Conservation (phyloP, 2,888 invertebrate genomes). For the Sepiola atlantica region DNA sequence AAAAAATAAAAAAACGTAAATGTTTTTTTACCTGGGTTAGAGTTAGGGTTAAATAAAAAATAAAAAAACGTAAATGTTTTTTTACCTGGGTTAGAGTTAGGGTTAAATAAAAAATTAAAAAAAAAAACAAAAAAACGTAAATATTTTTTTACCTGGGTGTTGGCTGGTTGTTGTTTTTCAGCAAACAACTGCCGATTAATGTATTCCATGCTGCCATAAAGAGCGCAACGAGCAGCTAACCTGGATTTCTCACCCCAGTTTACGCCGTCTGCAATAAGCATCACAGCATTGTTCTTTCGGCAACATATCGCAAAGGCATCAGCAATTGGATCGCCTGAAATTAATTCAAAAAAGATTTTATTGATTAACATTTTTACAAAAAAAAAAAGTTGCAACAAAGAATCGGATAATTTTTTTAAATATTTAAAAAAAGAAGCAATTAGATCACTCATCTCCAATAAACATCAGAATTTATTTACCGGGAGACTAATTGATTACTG, state of each 20-base stretch:
- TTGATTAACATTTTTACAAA: not conserved
- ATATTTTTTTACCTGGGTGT: conserved; percentile 75
- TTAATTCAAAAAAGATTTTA: conserved; percentile 53
- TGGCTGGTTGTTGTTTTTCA: conserved; percentile 68
- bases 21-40: too few species aligned
- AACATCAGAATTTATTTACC: too few species aligned
- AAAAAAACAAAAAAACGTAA: too few species aligned
- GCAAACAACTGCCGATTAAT: conserved; percentile 78
- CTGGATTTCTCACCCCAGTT: conserved; percentile 93
- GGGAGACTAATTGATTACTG: too few species aligned
- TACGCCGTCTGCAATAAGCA: conserved; percentile 90
- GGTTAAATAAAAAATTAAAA: too few species aligned
- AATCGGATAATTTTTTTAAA: not conserved
- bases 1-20: too few species aligned
- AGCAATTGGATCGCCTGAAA: conserved; percentile 88
- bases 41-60: too few species aligned
- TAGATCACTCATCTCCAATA: too few species aligned
- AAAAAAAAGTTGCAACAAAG: not conserved
- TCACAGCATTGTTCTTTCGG: conserved; percentile 81
- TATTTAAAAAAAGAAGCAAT: too few species aligned
- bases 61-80: too few species aligned
- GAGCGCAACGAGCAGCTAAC: conserved; percentile 88
- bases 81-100: too few species aligned
- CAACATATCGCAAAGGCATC: conserved; percentile 87
- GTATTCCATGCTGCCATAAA: conserved; percentile 88